Evolutionary conservation across 2,888 invertebrate genomes (phyloP), one percentile per base, ranked within the genome.

Genomic region (Protophormia terraenovae): DNA sequence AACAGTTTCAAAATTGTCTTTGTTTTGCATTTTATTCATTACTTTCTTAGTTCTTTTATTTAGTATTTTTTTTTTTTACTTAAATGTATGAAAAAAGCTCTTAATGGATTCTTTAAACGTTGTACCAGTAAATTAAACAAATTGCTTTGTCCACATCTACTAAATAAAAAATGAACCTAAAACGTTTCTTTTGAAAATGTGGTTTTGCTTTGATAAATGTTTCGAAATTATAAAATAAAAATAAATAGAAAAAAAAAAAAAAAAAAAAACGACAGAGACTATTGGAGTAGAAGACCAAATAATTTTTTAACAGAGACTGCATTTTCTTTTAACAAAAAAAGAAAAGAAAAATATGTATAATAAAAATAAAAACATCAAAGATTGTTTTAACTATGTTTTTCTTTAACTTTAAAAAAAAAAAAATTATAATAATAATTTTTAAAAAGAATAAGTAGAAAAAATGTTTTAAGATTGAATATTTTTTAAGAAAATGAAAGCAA

Each of bases 161-260:
- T 60, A 64, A 85, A 85, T 78, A 81, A 81, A 85, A 78, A 69
- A 78, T 69, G 67, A 81, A 73, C 53, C 72, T 73, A 77, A 84
- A 84, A 78, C 67, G 78, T 85, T 85, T 78, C 41, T 64, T 78
- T 82, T 78, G 64, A 82, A 78, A 75, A 73, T 85, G 81, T 78
- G 84, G 84, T 78, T 78, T 80, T 62, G 62, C 81, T 82, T 85
- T 85, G 84, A 82, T 82, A 82, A 69, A 85, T 81, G 67, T 73
- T 78, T 73, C 16, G 38, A 47, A 78, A 75, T 80, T 85, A 75
- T 81, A 69, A 60, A 71, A 78, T 38, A 53, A 75, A 62, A 47
- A 35, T 41, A 55, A 55, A 58, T n/a, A 22, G 2, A 55, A 16
- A 29, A 50, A 50, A 19, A 16, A 14, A 4, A 53, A 5, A 45